A percentile compares a stretch with the other conserved stretches of the same genome.
These are phyloP conservation scores for Fregetta grallaria DNA, from an alignment of 2,113 vertebrate species.

Conservation along the genomic window DNA sequence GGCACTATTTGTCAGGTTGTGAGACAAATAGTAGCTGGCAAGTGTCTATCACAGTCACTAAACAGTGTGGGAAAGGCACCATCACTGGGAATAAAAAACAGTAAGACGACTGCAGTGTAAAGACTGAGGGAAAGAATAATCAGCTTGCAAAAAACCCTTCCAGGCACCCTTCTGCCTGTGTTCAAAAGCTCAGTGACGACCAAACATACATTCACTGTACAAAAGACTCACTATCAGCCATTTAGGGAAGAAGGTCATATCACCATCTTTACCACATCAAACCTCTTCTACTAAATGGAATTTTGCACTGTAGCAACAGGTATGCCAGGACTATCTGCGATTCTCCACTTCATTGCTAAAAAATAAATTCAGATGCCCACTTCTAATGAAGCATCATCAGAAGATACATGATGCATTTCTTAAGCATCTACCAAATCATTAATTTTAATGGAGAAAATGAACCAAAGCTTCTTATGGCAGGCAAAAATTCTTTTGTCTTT, in stretches of 20 bases:
- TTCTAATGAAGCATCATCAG: background rate
- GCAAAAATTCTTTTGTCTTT: background rate
- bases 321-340: background rate
- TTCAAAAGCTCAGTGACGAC: background rate
- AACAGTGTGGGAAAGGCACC: background rate
- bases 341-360: background rate
- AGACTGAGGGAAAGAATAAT: background rate
- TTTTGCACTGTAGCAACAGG: background rate
- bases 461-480: background rate
- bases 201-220: background rate
- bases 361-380: background rate
- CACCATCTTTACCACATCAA: background rate
- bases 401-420: background rate
- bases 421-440: background rate
- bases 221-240: background rate
- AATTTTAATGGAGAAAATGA: background rate
- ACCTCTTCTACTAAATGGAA: background rate
- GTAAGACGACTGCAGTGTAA: background rate
- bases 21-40: background rate
- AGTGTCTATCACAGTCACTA: background rate
- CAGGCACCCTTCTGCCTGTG: background rate
- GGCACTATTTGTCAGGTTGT: background rate
- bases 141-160: background rate
- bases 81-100: background rate
- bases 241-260: background rate